Evolutionary conservation across 2,888 invertebrate genomes (phyloP).

Genomic region (Drepana falcataria): DNA sequence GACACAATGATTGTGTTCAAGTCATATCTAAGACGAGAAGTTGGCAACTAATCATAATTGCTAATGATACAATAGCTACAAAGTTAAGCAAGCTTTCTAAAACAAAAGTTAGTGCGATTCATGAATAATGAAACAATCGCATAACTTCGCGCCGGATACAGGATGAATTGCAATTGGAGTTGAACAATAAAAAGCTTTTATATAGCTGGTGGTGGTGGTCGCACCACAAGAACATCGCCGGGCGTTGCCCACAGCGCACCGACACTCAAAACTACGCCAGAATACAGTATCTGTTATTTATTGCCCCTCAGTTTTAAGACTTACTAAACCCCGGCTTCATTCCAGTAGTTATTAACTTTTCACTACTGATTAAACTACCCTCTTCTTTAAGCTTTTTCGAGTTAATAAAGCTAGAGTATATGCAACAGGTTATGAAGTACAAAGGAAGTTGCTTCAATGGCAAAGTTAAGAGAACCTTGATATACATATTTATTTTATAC

Average conservation of each 20-base stretch:
- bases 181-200: neutral
- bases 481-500: too few relatives aligned
- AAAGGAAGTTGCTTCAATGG: neutral
- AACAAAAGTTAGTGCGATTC: neutral
- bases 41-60: neutral
- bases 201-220: neutral
- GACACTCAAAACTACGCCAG: neutral
- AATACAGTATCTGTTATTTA: neutral
- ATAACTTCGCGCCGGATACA: neutral
- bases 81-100: neutral
- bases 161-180: neutral
- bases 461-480: neutral
- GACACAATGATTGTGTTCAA: too few relatives aligned
- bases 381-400: neutral
- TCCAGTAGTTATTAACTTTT: neutral
- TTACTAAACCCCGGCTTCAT: neutral
- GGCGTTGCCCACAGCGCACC: neutral
- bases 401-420: neutral
- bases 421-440: neutral
- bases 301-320: neutral
- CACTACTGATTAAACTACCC: neutral
- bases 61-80: neutral
- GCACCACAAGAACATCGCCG: neutral
- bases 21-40: too few relatives aligned
- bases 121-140: neutral